These are phyloP conservation scores for Eupsilia transversa DNA, from an alignment of 2,888 invertebrate species.

Conservation along the genomic window DNA sequence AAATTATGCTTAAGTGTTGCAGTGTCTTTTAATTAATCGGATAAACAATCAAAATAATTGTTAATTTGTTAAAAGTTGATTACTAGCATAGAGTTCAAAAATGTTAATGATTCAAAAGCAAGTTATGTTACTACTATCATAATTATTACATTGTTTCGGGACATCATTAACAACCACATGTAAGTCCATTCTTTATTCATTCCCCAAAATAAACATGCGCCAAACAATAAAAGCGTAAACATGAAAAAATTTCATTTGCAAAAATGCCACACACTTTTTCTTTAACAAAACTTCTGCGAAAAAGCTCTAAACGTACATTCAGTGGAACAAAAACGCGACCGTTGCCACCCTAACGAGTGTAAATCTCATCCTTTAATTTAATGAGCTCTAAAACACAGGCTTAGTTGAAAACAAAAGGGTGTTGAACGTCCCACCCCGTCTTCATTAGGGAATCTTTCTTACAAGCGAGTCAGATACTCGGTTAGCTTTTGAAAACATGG, in stretches of 20 bases:
- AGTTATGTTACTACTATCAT: neutral
- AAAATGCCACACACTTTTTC: constrained; percentile 53
- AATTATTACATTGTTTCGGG: neutral
- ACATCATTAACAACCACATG: constrained; percentile 13
- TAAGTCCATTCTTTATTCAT: constrained; percentile 21
- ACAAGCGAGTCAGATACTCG: constrained; percentile 52
- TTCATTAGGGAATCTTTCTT: constrained; percentile 78
- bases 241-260: constrained; percentile 42
- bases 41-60: neutral
- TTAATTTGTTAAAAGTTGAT: neutral
- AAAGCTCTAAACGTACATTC: constrained; percentile 59
- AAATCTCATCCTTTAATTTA: constrained; percentile 85
- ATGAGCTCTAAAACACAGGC: constrained; percentile 88
- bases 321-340: constrained; percentile 69
- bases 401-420: constrained; percentile 83
- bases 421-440: constrained; percentile 77
- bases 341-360: constrained; percentile 77
- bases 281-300: constrained; percentile 47
- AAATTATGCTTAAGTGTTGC: neutral
- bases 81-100: neutral
- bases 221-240: neutral
- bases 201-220: neutral
- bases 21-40: neutral
- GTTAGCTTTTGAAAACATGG: constrained; percentile 67
- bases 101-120: neutral